Evolutionary conservation across 2,888 invertebrate genomes (phyloP).

Genomic region (Pasiphila rectangulata): DNA sequence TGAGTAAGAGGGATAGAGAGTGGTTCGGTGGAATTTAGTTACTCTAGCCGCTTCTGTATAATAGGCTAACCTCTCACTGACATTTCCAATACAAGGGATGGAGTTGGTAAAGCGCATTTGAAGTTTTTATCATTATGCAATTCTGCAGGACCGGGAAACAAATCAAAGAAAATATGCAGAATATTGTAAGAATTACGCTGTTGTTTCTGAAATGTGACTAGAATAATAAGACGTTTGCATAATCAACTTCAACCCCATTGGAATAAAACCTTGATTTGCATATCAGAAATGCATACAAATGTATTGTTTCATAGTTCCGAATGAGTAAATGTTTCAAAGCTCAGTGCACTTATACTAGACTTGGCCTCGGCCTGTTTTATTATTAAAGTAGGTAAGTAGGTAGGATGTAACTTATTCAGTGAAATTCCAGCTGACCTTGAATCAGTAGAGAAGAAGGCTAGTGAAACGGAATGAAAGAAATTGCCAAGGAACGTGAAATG

Average conservation of each 20-base stretch:
- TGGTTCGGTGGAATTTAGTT: conserved; percentile 36
- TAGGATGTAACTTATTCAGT: conserved; percentile 23
- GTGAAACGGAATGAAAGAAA: not conserved
- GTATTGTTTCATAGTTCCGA: conserved; percentile 14
- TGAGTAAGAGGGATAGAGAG: conserved; percentile 23
- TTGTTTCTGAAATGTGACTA: too few relatives aligned
- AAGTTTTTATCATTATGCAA: conserved; percentile 16
- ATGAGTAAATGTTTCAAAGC: conserved; percentile 19
- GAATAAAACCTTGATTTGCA: conserved; percentile 11
- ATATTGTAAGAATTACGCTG: not conserved
- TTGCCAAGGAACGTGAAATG: not conserved
- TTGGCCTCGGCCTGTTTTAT: conserved; percentile 22
- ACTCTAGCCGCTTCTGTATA: conserved; percentile 42
- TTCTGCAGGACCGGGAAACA: not conserved
- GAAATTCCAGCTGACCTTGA: conserved; percentile 21
- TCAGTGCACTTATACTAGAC: conserved; percentile 13
- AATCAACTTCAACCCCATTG: not conserved
- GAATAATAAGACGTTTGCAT: not conserved
- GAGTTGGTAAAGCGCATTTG: conserved; percentile 15
- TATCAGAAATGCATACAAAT: conserved; percentile 24
- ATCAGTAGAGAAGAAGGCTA: not conserved
- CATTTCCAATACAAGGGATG: conserved; percentile 34
- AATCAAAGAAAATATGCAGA: not conserved
- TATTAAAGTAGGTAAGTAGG: conserved; percentile 17
- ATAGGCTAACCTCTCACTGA: conserved; percentile 44